phyloP scores from a whole-genome alignment of 2,888 invertebrate genomes.

The Podabrus alpinus region DNA sequence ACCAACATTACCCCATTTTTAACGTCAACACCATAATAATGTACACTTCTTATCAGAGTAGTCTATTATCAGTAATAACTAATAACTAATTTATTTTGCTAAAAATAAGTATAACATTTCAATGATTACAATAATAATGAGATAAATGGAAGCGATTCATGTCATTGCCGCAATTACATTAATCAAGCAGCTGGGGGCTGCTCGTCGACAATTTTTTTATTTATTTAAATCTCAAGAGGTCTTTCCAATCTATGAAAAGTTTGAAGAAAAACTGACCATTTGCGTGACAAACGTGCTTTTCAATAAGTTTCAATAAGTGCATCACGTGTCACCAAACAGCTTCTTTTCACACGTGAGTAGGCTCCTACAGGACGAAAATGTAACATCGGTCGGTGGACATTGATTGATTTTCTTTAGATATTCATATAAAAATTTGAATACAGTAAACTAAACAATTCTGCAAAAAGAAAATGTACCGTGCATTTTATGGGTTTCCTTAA shows the following conservation, averaged over 20 bases:
- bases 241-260: not conserved
- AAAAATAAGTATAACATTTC: not conserved
- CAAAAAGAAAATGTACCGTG: too few species aligned
- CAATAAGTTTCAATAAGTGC: not conserved
- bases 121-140: not conserved
- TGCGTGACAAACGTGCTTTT: not conserved
- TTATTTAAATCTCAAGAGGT: not conserved
- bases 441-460: not conserved
- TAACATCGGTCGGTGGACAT: not conserved
- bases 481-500: too few species aligned
- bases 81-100: slow-evolving; percentile 1
- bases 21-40: not conserved
- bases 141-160: not conserved
- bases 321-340: not conserved
- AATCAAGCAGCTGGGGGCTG: not conserved
- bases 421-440: not conserved
- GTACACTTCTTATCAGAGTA: not conserved
- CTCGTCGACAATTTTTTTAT: not conserved
- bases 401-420: not conserved
- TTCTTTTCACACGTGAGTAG: not conserved
- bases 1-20: not conserved
- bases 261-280: not conserved
- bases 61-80: not conserved
- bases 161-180: not conserved
- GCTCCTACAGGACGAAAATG: not conserved